phyloP scores from a whole-genome alignment of 2,888 invertebrate genomes.

The Leucania comma region DNA sequence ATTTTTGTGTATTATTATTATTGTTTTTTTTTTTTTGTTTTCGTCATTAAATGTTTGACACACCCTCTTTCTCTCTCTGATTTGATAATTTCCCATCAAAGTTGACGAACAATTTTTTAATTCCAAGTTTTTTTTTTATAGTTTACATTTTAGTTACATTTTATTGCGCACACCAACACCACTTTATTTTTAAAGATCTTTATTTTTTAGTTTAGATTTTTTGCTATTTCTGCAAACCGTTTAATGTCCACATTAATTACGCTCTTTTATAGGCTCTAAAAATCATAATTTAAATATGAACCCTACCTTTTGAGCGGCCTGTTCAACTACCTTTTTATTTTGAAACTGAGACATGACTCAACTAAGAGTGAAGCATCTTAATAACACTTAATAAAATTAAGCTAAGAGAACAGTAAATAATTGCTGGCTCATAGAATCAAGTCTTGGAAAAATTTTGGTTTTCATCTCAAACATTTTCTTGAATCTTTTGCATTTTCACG shows the following conservation, averaged over 20 bases:
- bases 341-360: constrained; percentile 12
- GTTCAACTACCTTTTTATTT: neutral
- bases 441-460: neutral
- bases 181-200: neutral
- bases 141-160: too few species aligned
- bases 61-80: too few species aligned
- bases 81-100: too few species aligned
- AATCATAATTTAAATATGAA: neutral
- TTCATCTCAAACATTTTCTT: constrained; percentile 4
- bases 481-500: constrained; percentile 14
- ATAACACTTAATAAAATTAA: constrained; percentile 40
- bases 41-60: too few species aligned
- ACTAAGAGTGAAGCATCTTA: constrained; percentile 10
- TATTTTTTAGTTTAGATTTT: too few species aligned
- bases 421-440: constrained; percentile 31
- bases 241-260: neutral
- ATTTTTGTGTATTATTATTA: too few species aligned
- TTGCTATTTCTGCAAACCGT: too few species aligned
- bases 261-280: neutral
- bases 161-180: neutral
- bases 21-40: too few species aligned
- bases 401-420: constrained; percentile 13
- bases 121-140: too few species aligned
- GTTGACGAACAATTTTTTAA: too few species aligned
- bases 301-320: too few species aligned